Conservation (phyloP, 1,140 invertebrate genomes). For the Cydia fagiglandana region DNA sequence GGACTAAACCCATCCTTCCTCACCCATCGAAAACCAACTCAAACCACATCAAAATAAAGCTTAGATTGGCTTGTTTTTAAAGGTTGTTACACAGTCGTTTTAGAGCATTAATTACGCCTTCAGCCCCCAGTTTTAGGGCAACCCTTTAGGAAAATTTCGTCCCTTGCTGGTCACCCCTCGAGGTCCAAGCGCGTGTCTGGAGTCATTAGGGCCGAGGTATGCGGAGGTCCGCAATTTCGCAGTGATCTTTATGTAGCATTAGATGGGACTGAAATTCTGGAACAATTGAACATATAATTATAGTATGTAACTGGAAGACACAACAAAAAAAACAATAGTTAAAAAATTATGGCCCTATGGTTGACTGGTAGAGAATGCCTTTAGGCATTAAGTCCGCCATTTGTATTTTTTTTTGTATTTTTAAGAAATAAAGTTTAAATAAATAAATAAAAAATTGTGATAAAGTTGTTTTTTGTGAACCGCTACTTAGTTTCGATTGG, state of each 20-base stretch:
- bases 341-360: no score
- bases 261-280: neutral
- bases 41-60: constrained; percentile 38
- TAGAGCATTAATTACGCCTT: constrained; percentile 74
- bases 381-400: no score
- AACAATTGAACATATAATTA: constrained; percentile 7
- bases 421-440: no score
- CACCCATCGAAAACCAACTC: constrained; percentile 39
- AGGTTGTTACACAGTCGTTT: constrained; percentile 61
- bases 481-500: no score
- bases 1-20: constrained; percentile 59
- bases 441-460: no score
- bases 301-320: no score
- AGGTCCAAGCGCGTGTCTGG: constrained; percentile 66
- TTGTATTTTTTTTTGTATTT: no score
- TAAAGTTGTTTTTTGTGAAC: no score
- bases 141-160: constrained; percentile 77
- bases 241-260: constrained; percentile 34
- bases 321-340: no score
- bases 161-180: constrained; percentile 72
- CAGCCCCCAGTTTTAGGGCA: constrained; percentile 68
- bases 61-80: constrained; percentile 41
- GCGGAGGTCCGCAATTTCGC: constrained; percentile 54
- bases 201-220: constrained; percentile 71
- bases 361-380: no score